phyloP scores from a whole-genome alignment of 2,113 vertebrate genomes.

The Misgurnus anguillicaudatus region DNA sequence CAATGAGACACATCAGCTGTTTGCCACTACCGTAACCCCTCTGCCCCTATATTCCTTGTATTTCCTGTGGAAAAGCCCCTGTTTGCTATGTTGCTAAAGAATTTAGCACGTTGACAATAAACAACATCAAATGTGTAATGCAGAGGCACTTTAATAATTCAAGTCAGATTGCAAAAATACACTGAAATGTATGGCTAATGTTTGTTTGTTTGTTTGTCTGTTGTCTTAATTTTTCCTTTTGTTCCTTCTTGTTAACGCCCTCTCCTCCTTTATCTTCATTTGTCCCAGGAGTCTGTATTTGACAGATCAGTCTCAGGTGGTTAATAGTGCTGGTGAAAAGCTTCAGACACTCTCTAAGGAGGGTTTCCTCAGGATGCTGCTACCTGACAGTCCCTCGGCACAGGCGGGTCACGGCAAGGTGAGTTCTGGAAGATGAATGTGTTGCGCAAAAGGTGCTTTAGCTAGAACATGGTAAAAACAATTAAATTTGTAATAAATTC shows the following conservation, averaged over 20 bases:
- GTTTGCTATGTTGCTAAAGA: not conserved
- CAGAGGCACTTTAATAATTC: not conserved
- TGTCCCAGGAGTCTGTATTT: conserved; percentile 69
- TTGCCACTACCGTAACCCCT: not conserved
- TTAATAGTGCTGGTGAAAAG: conserved; percentile 68
- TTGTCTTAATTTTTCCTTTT: not conserved
- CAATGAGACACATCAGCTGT: not conserved
- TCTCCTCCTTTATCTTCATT: not conserved
- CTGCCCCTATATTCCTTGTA: conserved; percentile 12
- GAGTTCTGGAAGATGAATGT: conserved; percentile 24
- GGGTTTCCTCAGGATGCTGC: conserved; percentile 80
- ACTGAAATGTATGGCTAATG: not conserved
- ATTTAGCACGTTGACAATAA: not conserved
- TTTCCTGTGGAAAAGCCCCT: not conserved
- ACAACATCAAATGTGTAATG: not conserved
- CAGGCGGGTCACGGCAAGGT: conserved; percentile 42
- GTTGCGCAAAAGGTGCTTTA: not conserved
- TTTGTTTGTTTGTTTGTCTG: not conserved
- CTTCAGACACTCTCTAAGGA: conserved; percentile 78
- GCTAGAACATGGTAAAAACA: conserved; percentile 5
- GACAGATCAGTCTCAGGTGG: conserved; percentile 64
- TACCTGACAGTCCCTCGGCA: conserved; percentile 74
- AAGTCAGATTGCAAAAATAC: not conserved
- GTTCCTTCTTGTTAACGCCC: not conserved
- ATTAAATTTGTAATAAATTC: not conserved